Conservation (phyloP, 2,888 invertebrate genomes). For the Cenopis cana region DNA sequence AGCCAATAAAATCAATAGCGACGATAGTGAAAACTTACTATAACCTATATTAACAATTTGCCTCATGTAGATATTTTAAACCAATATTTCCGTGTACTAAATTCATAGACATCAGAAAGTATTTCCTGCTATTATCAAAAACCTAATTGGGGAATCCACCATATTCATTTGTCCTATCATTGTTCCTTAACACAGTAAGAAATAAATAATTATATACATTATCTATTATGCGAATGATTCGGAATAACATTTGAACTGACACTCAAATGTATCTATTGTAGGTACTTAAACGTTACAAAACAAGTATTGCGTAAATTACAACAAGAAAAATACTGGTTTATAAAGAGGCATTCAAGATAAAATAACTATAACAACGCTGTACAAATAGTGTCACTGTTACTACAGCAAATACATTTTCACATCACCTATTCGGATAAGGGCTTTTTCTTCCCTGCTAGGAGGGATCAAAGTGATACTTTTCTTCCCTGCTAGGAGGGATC, state of each 20-base stretch:
- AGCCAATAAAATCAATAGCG: no score
- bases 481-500: no score
- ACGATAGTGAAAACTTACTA: no score
- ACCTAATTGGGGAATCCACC: slow-evolving; percentile 1
- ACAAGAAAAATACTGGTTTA: slow-evolving; percentile 36
- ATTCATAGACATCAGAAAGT: neutral
- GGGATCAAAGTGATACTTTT: no score
- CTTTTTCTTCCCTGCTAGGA: no score
- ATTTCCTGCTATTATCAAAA: neutral
- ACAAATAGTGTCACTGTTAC: neutral
- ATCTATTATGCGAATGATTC: slow-evolving; percentile 10
- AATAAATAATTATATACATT: slow-evolving; percentile 2
- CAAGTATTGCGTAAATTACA: slow-evolving; percentile 31
- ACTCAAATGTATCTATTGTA: slow-evolving; percentile 28
- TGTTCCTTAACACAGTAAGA: neutral
- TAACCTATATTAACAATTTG: no score
- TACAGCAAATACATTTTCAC: neutral
- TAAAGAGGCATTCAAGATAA: slow-evolving; percentile 9
- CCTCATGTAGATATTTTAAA: no score
- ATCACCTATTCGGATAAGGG: no score
- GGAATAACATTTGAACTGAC: slow-evolving; percentile 11
- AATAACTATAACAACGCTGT: neutral
- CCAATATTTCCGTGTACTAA: neutral
- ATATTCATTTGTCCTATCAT: neutral
- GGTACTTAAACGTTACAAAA: slow-evolving; percentile 2